Evolutionary conservation across 2,888 invertebrate genomes (phyloP), one percentile per base, ranked within the genome.

Genomic region (Callimorpha dominula): DNA sequence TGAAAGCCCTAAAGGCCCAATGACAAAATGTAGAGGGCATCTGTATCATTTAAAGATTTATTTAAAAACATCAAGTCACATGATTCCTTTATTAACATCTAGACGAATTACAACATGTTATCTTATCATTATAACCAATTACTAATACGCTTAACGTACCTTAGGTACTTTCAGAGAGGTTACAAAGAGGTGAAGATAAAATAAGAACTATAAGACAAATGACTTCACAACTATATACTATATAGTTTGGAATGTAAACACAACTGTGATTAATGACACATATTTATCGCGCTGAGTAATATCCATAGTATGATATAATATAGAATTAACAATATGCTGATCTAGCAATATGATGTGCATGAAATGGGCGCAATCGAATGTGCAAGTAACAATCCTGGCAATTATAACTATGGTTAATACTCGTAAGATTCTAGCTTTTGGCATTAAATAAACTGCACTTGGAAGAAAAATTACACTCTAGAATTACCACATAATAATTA

Each of bases 381-480:
- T 81, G 81, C 78, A 72, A 73, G 65, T 64, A 77, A 68, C 43
- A 75, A 79, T 72, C 64, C 71, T 68, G 68, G 69, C 66, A 76
- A 75, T 77, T 76, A 78, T 72, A 70, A 73, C 79, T 80, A 80
- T 17, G 64, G 64, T 76, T 72, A 77, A 77, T 71, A 77, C 72
- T 74, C 67, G 75, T 80, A 86, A 88, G 85, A 87, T 88, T 75
- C 88, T 89, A 90, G 85, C 86, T 89, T 91, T 92, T 92, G 90
- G 91, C 90, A 82, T 90, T 90, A 91, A 90, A 90, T 78, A 75
- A 83, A 86, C 75, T 81, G 75, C 73, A 73, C 70, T 74, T 52
- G 74, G 79, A 87, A 87, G 85, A 82, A 70, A 83, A 71, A 73
- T 81, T 75, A 75, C 68, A 81, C 60, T 70, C 82, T 85, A 84